These are phyloP conservation scores for Bos javanicus DNA, from an alignment of 2,113 vertebrate genomes.

Conservation along the genomic window DNA sequence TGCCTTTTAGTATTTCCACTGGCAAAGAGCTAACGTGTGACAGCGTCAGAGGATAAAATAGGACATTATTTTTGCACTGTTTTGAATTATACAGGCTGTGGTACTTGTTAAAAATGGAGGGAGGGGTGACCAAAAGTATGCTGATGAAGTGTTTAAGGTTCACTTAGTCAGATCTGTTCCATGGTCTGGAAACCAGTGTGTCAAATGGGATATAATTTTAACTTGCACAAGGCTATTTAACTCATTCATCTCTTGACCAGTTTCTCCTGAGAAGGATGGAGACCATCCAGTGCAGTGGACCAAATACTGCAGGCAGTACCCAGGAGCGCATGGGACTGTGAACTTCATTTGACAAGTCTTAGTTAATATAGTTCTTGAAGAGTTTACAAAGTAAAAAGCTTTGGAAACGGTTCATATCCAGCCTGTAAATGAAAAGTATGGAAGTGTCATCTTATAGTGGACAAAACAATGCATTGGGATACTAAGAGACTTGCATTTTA, in stretches of 20 bases:
- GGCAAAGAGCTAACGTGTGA: conserved; percentile 36
- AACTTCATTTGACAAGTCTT: background rate
- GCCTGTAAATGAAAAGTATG: background rate
- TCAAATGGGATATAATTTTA: background rate
- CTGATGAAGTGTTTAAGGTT: background rate
- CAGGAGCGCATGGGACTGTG: background rate
- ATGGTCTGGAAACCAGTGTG: background rate
- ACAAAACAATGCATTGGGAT: background rate
- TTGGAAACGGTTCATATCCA: background rate
- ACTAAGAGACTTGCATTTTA: background rate
- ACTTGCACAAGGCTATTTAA: background rate
- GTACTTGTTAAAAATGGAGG: conserved; percentile 29
- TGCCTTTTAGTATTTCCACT: conserved; percentile 21
- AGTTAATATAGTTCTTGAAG: background rate
- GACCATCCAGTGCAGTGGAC: background rate
- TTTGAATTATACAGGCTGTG: conserved; percentile 25
- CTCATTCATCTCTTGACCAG: background rate
- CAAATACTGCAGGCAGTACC: background rate
- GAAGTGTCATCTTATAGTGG: background rate
- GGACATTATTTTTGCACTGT: conserved; percentile 39
- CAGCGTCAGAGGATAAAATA: conserved; percentile 41
- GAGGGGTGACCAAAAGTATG: background rate
- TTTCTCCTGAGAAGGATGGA: background rate
- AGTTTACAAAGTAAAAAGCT: background rate
- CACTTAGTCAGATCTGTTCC: background rate